These are phyloP conservation scores for Agrenia bidenticulata DNA, from an alignment of 2,888 invertebrate genomes.

Conservation along the genomic window DNA sequence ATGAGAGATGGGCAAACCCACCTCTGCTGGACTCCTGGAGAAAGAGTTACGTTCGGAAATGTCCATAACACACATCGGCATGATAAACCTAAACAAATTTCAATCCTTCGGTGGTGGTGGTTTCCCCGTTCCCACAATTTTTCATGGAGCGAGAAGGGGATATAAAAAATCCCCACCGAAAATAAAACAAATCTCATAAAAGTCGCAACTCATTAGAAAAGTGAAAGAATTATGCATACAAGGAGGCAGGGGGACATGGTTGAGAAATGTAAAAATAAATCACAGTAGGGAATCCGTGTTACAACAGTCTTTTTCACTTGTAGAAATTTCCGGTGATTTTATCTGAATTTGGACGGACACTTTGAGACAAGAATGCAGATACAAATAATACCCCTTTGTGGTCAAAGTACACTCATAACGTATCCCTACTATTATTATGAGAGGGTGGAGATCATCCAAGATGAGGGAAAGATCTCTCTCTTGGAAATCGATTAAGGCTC, in stretches of 20 bases:
- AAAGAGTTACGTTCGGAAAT: neutral
- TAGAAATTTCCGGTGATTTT: constrained; percentile 48
- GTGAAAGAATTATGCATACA: constrained; percentile 20
- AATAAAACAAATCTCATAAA: constrained; percentile 38
- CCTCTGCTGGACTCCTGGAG: neutral
- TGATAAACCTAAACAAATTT: constrained; percentile 18
- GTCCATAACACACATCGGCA: too few relatives aligned
- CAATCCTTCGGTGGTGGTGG: too few relatives aligned
- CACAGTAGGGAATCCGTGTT: constrained; percentile 40
- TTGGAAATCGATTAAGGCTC: too few relatives aligned
- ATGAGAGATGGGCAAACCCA: neutral
- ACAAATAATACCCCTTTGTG: constrained; percentile 4
- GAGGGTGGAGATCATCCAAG: too few relatives aligned
- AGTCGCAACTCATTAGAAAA: constrained; percentile 40
- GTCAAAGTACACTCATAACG: constrained; percentile 7
- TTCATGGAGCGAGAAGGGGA: neutral
- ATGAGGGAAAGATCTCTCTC: too few relatives aligned
- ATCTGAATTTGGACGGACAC: constrained; percentile 38
- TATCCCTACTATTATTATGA: neutral
- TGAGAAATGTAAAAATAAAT: constrained; percentile 32
- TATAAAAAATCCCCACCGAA: constrained; percentile 32
- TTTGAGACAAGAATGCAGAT: constrained; percentile 23
- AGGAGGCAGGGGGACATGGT: constrained; percentile 3
- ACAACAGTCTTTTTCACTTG: constrained; percentile 38
- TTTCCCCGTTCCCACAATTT: constrained; percentile 15